Evolutionary conservation across 2,888 invertebrate genomes (phyloP).

Genomic region (Biston betularia): DNA sequence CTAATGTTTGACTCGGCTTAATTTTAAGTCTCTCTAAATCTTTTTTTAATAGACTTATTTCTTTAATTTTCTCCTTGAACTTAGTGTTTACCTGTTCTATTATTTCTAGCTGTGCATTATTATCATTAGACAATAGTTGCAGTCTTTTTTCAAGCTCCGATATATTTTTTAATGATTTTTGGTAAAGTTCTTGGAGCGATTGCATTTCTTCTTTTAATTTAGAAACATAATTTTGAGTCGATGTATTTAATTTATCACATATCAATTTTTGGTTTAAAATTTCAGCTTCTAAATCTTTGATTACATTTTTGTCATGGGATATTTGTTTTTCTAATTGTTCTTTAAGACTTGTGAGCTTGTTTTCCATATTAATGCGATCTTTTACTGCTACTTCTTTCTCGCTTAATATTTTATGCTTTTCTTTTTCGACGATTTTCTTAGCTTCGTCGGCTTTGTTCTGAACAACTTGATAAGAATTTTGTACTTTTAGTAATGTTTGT

Average conservation of each 20-base stretch:
- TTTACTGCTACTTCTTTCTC: slow-evolving; percentile 75
- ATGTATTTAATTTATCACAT: slow-evolving; percentile 65
- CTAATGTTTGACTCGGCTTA: slow-evolving; percentile 46
- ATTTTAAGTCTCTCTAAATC: slow-evolving; percentile 56
- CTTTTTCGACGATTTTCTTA: slow-evolving; percentile 71
- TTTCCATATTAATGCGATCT: slow-evolving; percentile 64
- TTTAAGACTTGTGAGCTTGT: slow-evolving; percentile 61
- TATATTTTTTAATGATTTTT: slow-evolving; percentile 57
- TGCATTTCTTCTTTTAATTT: slow-evolving; percentile 69
- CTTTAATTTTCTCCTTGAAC: slow-evolving; percentile 59
- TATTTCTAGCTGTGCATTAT: slow-evolving; percentile 46
- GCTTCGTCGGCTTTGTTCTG: slow-evolving; percentile 77
- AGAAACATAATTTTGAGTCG: slow-evolving; percentile 60
- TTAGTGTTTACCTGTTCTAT: slow-evolving; percentile 53
- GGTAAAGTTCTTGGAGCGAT: slow-evolving; percentile 60
- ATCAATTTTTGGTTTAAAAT: slow-evolving; percentile 72
- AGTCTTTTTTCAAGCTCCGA: slow-evolving; percentile 59
- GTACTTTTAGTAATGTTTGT: slow-evolving; percentile 67
- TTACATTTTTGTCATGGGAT: slow-evolving; percentile 57
- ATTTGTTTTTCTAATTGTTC: slow-evolving; percentile 64
- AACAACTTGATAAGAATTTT: slow-evolving; percentile 73
- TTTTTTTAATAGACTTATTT: slow-evolving; percentile 57
- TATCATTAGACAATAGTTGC: slow-evolving; percentile 50
- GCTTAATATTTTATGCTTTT: slow-evolving; percentile 71
- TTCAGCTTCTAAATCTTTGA: slow-evolving; percentile 70